A percentile compares a stretch with the other conserved stretches of the same genome.
These are phyloP conservation scores for Ondatra zibethicus DNA, from an alignment of 2,113 vertebrate genomes.

Conservation along the genomic window DNA sequence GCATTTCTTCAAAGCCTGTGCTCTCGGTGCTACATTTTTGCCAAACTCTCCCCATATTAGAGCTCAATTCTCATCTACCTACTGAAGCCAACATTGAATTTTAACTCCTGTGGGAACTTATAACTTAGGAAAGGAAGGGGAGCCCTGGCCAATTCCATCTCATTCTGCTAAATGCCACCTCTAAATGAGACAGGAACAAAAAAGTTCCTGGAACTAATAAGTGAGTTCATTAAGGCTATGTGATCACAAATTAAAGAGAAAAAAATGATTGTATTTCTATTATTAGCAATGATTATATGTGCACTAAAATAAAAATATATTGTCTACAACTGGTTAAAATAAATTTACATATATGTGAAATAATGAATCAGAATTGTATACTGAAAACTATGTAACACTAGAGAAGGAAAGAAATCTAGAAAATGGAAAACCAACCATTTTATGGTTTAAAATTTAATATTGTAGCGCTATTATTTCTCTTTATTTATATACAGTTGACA, in stretches of 20 bases:
- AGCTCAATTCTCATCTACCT: not conserved
- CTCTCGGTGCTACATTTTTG: not conserved
- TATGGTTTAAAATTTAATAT: not conserved
- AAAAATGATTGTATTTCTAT: not conserved
- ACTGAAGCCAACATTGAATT: not conserved
- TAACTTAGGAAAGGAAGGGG: not conserved
- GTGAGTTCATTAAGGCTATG: not conserved
- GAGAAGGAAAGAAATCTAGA: not conserved
- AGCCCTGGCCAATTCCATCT: not conserved
- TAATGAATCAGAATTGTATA: not conserved
- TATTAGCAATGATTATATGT: not conserved
- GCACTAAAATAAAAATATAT: not conserved
- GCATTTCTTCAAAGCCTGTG: not conserved
- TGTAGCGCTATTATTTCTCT: not conserved
- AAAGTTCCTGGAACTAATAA: not conserved
- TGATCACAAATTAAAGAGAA: constrained; percentile 19
- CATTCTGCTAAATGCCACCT: not conserved
- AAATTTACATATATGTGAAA: not conserved
- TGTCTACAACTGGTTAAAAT: not conserved
- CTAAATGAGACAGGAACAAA: not conserved
- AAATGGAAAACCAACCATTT: not conserved
- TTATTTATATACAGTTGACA: not conserved
- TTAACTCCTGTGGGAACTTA: not conserved
- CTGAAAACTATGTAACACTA: not conserved
- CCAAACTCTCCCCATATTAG: not conserved